These are phyloP conservation scores for Papilio demoleus DNA, from an alignment of 2,888 invertebrate genomes.

Conservation along the genomic window DNA sequence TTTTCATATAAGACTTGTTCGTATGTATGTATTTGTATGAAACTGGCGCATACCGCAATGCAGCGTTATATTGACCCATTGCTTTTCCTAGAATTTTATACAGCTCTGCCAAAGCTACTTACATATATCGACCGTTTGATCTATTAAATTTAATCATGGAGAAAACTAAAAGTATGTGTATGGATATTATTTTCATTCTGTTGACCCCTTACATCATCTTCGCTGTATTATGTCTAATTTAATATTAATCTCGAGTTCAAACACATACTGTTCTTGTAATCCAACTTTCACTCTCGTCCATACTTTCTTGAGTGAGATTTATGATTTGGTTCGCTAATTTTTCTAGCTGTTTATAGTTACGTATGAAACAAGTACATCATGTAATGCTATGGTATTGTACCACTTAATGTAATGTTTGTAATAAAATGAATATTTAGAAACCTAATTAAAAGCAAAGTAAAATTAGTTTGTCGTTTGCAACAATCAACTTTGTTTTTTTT, in stretches of 20 bases:
- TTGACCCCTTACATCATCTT: slow-evolving; percentile 17
- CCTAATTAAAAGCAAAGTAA: too few species aligned
- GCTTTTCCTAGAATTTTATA: slow-evolving; percentile 38
- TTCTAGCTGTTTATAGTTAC: not conserved
- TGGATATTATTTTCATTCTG: not conserved
- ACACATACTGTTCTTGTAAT: slow-evolving; percentile 24
- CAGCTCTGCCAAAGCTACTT: slow-evolving; percentile 32
- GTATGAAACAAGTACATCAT: slow-evolving; percentile 9
- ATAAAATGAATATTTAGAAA: too few species aligned
- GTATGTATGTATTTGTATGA: not conserved
- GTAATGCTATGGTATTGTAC: not conserved
- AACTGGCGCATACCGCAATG: slow-evolving; percentile 39
- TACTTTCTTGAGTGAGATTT: slow-evolving; percentile 32
- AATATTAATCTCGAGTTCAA: slow-evolving; percentile 7
- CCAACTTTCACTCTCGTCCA: slow-evolving; percentile 31
- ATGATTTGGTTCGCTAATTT: slow-evolving; percentile 26
- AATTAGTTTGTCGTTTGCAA: too few species aligned
- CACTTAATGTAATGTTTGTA: too few species aligned
- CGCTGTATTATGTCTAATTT: slow-evolving; percentile 8
- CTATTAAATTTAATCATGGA: not conserved
- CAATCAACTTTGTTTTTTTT: too few species aligned
- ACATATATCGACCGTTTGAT: not conserved
- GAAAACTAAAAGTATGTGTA: not conserved
- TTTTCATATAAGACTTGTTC: not conserved
- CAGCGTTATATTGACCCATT: slow-evolving; percentile 43